Percentiles rank a stretch among this genome's conserved stretches.
These are phyloP conservation scores for Drosophila ananassae DNA, from an alignment of 1,140 invertebrate species.

Conservation along the genomic window DNA sequence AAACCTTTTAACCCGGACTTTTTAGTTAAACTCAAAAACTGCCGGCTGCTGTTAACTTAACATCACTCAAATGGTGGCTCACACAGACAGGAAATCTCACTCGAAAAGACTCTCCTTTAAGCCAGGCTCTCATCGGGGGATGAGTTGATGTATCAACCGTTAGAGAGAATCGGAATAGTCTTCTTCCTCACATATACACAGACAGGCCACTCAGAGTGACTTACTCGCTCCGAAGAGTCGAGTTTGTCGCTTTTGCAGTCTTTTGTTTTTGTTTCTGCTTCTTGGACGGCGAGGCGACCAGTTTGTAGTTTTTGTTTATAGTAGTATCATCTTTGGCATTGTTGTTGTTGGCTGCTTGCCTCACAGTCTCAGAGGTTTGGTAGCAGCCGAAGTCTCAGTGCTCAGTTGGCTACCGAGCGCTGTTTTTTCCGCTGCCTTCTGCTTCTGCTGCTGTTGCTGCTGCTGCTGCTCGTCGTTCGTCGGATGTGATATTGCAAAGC, in stretches of 20 bases:
- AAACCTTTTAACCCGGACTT: not conserved
- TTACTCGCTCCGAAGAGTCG: constrained; percentile 14
- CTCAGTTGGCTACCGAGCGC: constrained; percentile 40
- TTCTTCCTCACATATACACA: constrained; percentile 46
- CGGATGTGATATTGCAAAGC: constrained; percentile 69
- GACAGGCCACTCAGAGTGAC: not conserved
- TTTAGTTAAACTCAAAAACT: not conserved
- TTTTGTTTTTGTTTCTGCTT: constrained; percentile 59
- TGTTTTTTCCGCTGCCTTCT: constrained; percentile 29
- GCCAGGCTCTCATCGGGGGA: constrained; percentile 4
- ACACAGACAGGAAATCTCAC: constrained; percentile 11
- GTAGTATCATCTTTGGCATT: constrained; percentile 56
- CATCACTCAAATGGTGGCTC: constrained; percentile 56
- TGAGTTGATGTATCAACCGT: constrained; percentile 64
- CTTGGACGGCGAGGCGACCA: constrained; percentile 45
- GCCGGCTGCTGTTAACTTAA: constrained; percentile 46
- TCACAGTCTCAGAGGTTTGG: constrained; percentile 11
- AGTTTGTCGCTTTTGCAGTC: constrained; percentile 57
- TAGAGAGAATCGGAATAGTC: constrained; percentile 60
- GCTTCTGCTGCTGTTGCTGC: constrained; percentile 32
- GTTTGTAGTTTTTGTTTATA: constrained; percentile 80
- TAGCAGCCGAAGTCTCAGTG: constrained; percentile 35
- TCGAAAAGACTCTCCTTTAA: constrained; percentile 12
- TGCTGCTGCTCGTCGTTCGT: constrained; percentile 45
- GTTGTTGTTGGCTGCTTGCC: constrained; percentile 15